A percentile compares a stretch with the other conserved stretches of the same genome.
Conservation (phyloP, 2,888 invertebrate genomes). For the Hemicrepidius hirtus region DNA sequence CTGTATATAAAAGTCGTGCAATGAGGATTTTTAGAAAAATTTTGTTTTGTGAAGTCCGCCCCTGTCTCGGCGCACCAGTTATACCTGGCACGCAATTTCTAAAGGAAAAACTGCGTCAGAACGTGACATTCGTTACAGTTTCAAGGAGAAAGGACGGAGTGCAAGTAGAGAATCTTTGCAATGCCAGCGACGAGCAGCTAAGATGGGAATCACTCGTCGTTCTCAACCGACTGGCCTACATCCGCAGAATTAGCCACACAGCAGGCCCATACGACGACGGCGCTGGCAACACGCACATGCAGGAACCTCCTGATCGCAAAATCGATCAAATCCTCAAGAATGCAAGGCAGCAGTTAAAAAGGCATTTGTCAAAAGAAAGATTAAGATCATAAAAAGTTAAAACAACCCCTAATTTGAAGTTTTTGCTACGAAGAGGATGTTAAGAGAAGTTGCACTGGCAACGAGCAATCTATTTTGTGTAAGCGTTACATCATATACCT, state of each 20-base stretch:
- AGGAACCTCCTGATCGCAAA: slow-evolving; percentile 32
- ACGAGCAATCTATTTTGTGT: slow-evolving; percentile 1
- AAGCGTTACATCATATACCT: slow-evolving; percentile 43
- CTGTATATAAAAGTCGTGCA: too few species aligned
- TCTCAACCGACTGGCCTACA: slow-evolving; percentile 48
- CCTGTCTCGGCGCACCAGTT: not conserved
- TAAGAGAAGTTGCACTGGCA: too few species aligned
- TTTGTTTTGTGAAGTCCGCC: not conserved
- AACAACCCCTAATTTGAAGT: too few species aligned
- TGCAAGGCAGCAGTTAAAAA: slow-evolving; percentile 3
- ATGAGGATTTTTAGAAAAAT: too few species aligned
- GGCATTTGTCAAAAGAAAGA: too few species aligned
- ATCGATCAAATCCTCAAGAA: slow-evolving; percentile 38
- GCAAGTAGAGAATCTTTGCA: slow-evolving; percentile 27
- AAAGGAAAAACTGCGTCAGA: slow-evolving; percentile 34
- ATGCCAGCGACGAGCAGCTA: slow-evolving; percentile 17
- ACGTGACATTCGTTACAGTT: slow-evolving; percentile 42
- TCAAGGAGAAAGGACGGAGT: slow-evolving; percentile 47
- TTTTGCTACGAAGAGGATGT: too few species aligned
- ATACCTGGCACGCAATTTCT: not conserved
- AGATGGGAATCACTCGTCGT: slow-evolving; percentile 41
- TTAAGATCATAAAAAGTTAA: too few species aligned
- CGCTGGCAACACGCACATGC: slow-evolving; percentile 46
- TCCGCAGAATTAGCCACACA: slow-evolving; percentile 51
- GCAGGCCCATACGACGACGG: slow-evolving; percentile 45